Evolutionary conservation across 2,888 invertebrate species (phyloP), one percentile per base, ranked within the genome.

Genomic region (Oasisia sp.): DNA sequence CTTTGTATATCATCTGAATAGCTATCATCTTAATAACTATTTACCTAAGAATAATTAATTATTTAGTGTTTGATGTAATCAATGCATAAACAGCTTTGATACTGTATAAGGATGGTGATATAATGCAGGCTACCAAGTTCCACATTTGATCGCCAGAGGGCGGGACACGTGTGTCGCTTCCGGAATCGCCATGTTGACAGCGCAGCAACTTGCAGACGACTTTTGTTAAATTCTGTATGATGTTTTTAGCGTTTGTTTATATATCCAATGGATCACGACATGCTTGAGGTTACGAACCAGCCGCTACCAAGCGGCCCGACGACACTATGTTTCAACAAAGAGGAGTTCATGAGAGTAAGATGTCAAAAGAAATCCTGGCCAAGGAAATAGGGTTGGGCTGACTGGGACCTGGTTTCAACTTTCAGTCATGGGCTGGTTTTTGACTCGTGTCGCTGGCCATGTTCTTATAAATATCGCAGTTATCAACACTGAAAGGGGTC

Each of bases 261-360:
- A 74, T 74, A 74, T 27, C 74, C 74, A 74, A 74, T 74, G 74
- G 74, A 74, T 19, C 19, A 74, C 5, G 5, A 90, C 27, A 32
- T 90, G 90, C 38, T 9, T 38, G 19, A 38, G 8, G 32, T 90
- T 44, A 91, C 91, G 58, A 93, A 92, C 32, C 91, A 92, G 32
- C 58, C 92, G 91, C 92, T 94, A 32, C 94, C 94, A 32, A 93
- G 93, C 89, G 93, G 92, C 32, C 94, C 94, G 32, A 32, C 93
- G 19, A 91, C 93, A 38, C 92, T 94, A 32, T 93, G 94, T 89
- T 93, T 94, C 93, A 94, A 94, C 92, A 94, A 94, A 91, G 94
- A 94, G 89, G 93, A 94, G 27, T 94, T 94, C 89, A 94, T 94
- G 93, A 94, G 93, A 92, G 94, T 94, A 32, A 89, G 89, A 50